Conservation (phyloP, 2,888 invertebrate species). For the Lathronympha strigana region DNA sequence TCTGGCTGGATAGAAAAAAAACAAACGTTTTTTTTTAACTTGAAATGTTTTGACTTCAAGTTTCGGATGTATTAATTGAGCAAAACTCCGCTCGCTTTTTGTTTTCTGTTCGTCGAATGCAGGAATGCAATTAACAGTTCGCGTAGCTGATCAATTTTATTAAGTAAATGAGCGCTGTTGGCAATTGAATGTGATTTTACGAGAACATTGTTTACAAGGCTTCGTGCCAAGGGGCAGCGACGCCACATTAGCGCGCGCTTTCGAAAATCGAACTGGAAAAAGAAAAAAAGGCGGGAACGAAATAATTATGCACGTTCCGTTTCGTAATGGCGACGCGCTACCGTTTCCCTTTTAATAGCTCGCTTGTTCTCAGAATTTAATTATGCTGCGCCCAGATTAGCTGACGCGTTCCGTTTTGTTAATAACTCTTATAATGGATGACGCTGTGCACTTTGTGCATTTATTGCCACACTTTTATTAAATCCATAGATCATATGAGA, state of each 20-base stretch:
- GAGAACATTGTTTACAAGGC: conserved; percentile 80
- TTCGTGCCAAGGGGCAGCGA: conserved; percentile 76
- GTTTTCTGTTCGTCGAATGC: conserved; percentile 13
- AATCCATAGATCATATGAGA: conserved; percentile 47
- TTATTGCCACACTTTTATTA: conserved; percentile 56
- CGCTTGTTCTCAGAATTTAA: conserved; percentile 83
- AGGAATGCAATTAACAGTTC: conserved; percentile 63
- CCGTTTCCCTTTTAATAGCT: conserved; percentile 81
- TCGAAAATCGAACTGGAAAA: conserved; percentile 76
- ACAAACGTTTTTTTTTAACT: conserved; percentile 54
- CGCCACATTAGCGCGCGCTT: conserved; percentile 76
- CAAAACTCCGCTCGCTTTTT: conserved; percentile 16
- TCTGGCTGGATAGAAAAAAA: conserved; percentile 66
- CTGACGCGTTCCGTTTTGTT: conserved; percentile 78
- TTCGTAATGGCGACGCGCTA: conserved; percentile 82
- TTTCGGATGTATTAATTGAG: conserved; percentile 38
- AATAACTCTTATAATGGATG: conserved; percentile 81
- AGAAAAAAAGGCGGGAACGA: conserved; percentile 80
- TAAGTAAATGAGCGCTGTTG: conserved; percentile 65
- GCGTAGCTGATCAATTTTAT: conserved; percentile 61
- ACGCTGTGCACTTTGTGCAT: conserved; percentile 65
- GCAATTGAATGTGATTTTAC: conserved; percentile 80
- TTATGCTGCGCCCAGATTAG: conserved; percentile 80
- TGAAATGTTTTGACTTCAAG: conserved; percentile 38
- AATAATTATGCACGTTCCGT: conserved; percentile 84